Evolutionary conservation across 2,797 vertebrate species (phyloP), one percentile per base, ranked within the genome.

Genomic region (Thalassophryne amazonica): DNA sequence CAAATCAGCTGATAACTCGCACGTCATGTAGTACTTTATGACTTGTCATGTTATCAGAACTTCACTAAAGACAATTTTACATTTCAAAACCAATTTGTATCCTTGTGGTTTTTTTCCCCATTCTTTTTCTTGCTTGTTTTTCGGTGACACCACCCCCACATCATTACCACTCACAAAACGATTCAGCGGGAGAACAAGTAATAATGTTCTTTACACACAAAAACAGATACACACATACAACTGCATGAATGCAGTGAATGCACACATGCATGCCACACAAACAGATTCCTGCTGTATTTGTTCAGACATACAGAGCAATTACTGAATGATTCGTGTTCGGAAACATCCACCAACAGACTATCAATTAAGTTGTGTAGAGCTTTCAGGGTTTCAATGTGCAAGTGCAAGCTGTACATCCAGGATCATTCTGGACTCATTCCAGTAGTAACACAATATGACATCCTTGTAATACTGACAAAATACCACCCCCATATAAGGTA

Each of bases 71-170:
- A 36, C 52, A 50, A 55, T 72, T 82, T 83, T 73, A 73, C 79
- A 86, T 77, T 75, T 83, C 63, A 87, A 83, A 84, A 78, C 68
- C 52, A 63, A 60, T 46, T 76, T 52, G 73, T 70, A 72, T 70
- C 58, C 42, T 76, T 48, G 61, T 48, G 50, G 15, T 52, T 34
- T 32, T 29, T 60, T 62, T 63, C 38, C 39, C 25, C 23, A 42
- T 48, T 49, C 54, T 25, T 53, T 60, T 60, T 46, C 62, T 54
- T 45, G 23, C 62, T 48, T 54, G 52, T 73, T 69, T 59, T 59
- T 66, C 59, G 33, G 21, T 60, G 37, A 27, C 29, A 32, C 54
- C 20, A 34, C 54, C 29, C 20, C 20, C 38, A 47, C 60, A 69
- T 58, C 77, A 70, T 76, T 81, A 73, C 67, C 73, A 72, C 76